Evolutionary conservation across 2,113 vertebrate genomes (phyloP).

Genomic region (Sprattus sprattus): DNA sequence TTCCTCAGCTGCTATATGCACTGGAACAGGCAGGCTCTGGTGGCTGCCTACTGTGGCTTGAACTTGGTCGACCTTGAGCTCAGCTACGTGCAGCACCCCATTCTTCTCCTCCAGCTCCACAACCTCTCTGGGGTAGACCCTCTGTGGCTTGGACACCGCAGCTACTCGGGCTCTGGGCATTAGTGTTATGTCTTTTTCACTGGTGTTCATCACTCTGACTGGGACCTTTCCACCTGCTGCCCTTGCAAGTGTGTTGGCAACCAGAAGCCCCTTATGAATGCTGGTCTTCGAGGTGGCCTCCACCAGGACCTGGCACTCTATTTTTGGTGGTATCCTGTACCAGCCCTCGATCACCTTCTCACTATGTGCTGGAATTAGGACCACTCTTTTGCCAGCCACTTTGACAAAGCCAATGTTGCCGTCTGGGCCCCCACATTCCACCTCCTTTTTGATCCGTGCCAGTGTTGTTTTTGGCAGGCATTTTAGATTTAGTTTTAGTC

Average conservation of each 20-base stretch:
- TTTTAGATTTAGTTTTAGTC: too few species aligned
- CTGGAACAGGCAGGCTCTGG: neutral
- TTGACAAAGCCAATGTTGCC: constrained; percentile 29
- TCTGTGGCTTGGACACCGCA: constrained; percentile 4
- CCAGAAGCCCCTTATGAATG: too few species aligned
- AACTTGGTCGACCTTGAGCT: neutral
- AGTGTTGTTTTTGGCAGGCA: too few species aligned
- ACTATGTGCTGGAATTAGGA: constrained; percentile 25
- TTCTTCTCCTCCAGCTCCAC: constrained; percentile 31
- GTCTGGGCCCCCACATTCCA: neutral
- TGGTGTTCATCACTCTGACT: constrained; percentile 34
- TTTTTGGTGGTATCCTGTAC: constrained; percentile 9
- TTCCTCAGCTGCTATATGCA: neutral
- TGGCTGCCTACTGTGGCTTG: neutral
- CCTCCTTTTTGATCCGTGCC: neutral
- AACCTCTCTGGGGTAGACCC: constrained; percentile 11
- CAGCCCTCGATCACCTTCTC: constrained; percentile 26
- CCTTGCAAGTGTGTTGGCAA: too few species aligned
- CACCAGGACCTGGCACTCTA: constrained; percentile 7
- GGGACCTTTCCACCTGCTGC: too few species aligned
- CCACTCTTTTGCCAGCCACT: constrained; percentile 4
- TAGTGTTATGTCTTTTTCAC: constrained; percentile 21
- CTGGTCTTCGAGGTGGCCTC: too few species aligned
- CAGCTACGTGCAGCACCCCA: constrained; percentile 19
- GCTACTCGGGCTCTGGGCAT: neutral